phyloP scores from a whole-genome alignment of 2,797 vertebrate species.

The Helicolenus hilgendorfi region DNA sequence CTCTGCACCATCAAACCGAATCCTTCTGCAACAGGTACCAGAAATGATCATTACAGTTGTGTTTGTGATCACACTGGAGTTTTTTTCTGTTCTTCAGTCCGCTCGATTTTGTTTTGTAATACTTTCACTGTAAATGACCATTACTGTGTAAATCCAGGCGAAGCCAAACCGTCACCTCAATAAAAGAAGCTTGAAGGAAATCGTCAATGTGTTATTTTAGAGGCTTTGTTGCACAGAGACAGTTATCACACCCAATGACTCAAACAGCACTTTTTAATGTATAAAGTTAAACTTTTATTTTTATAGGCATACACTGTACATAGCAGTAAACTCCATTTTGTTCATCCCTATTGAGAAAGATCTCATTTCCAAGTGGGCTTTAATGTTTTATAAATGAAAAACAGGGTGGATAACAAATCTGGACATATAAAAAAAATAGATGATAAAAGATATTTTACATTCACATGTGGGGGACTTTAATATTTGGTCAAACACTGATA shows the following conservation, averaged over 20 bases:
- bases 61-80: slow-evolving; percentile 67
- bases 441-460: slow-evolving; percentile 68
- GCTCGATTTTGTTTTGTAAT: slow-evolving; percentile 76
- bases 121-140: slow-evolving; percentile 89
- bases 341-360: slow-evolving; percentile 79
- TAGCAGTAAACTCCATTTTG: slow-evolving; percentile 81
- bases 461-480: slow-evolving; percentile 72
- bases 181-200: slow-evolving; percentile 88
- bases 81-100: slow-evolving; percentile 30
- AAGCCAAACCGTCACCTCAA: slow-evolving; percentile 87
- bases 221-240: neutral
- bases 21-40: slow-evolving; percentile 44
- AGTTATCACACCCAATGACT: slow-evolving; percentile 1
- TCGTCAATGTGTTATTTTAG: neutral
- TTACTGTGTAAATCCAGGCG: slow-evolving; percentile 85
- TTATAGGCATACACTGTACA: slow-evolving; percentile 89
- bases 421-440: slow-evolving; percentile 44
- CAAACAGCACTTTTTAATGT: slow-evolving; percentile 63
- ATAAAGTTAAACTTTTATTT: slow-evolving; percentile 91
- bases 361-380: slow-evolving; percentile 73
- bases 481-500: slow-evolving; percentile 78
- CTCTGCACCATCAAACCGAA: slow-evolving; percentile 52
- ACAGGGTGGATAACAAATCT: slow-evolving; percentile 47
- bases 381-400: slow-evolving; percentile 65
- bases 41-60: slow-evolving; percentile 44